These are phyloP conservation scores for Neotoma lepida DNA, from an alignment of 2,113 vertebrate genomes.

Conservation along the genomic window DNA sequence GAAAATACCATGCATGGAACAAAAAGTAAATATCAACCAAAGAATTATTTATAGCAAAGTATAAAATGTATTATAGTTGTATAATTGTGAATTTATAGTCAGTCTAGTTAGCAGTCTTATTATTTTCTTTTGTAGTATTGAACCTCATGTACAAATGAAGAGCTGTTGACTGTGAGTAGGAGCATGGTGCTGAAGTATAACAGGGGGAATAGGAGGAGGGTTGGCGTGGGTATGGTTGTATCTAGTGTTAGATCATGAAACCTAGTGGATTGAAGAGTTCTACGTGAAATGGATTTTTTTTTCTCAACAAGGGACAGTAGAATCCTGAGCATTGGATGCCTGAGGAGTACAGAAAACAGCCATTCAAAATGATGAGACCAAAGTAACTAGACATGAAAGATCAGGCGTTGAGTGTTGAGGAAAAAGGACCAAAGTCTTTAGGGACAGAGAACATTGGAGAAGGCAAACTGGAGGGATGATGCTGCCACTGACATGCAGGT, in stretches of 20 bases:
- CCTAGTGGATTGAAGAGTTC: not conserved
- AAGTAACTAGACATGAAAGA: not conserved
- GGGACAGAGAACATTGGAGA: not conserved
- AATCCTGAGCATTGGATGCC: rapidly evolving
- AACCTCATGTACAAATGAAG: not conserved
- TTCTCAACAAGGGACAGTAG: not conserved
- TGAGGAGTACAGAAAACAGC: not conserved
- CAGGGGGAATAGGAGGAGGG: not conserved
- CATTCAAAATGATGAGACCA: not conserved
- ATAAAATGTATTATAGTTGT: not conserved
- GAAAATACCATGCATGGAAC: not conserved
- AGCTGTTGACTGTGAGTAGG: not conserved
- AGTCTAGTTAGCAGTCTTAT: not conserved
- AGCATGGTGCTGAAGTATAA: not conserved
- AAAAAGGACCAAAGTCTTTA: not conserved
- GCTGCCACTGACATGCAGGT: not conserved
- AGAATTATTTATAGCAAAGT: not conserved
- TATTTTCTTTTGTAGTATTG: slow-evolving; percentile 1
- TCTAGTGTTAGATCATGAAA: not conserved
- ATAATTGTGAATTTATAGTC: not conserved
- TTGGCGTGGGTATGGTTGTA: not conserved
- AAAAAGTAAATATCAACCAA: not conserved
- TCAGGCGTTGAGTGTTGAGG: not conserved
- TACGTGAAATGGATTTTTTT: not conserved
- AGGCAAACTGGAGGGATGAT: not conserved